Percentiles rank a stretch among this genome's conserved stretches.
These are phyloP conservation scores for Tetramorium bicarinatum DNA, from an alignment of 2,888 invertebrate species.

Conservation along the genomic window DNA sequence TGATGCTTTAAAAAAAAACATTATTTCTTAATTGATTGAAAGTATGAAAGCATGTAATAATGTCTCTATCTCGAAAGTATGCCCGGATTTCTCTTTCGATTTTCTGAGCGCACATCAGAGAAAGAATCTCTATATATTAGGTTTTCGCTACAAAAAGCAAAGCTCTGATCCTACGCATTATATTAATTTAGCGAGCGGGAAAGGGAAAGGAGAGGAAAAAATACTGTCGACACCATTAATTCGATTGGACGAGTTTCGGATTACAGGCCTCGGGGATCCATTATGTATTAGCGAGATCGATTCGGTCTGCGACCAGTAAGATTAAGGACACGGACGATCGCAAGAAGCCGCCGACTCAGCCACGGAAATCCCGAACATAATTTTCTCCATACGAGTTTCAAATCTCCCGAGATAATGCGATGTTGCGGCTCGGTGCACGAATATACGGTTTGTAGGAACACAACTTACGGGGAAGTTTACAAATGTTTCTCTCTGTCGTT, in stretches of 20 bases:
- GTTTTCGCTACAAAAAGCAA: background rate
- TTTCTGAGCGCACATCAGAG: background rate
- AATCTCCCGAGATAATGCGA: constrained; percentile 48
- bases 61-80: background rate
- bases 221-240: constrained; percentile 75
- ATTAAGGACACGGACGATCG: constrained; percentile 68
- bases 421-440: constrained; percentile 31
- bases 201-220: constrained; percentile 61
- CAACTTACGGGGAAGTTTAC: constrained; percentile 29
- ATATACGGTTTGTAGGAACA: constrained; percentile 27
- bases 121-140: background rate
- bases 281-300: constrained; percentile 77
- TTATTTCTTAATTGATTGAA: background rate
- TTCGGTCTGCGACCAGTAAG: constrained; percentile 51
- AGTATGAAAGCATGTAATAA: background rate
- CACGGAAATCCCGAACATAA: constrained; percentile 67
- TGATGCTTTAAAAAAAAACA: background rate
- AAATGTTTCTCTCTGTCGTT: constrained; percentile 19
- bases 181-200: constrained; percentile 67
- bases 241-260: constrained; percentile 74
- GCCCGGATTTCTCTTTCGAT: background rate
- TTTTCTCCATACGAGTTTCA: constrained; percentile 44
- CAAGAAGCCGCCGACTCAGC: constrained; percentile 69
- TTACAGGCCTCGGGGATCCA: constrained; percentile 73
- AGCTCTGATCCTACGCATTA: constrained; percentile 50